Conservation (phyloP, 2,888 invertebrate genomes). For the Parnassius orleans region DNA sequence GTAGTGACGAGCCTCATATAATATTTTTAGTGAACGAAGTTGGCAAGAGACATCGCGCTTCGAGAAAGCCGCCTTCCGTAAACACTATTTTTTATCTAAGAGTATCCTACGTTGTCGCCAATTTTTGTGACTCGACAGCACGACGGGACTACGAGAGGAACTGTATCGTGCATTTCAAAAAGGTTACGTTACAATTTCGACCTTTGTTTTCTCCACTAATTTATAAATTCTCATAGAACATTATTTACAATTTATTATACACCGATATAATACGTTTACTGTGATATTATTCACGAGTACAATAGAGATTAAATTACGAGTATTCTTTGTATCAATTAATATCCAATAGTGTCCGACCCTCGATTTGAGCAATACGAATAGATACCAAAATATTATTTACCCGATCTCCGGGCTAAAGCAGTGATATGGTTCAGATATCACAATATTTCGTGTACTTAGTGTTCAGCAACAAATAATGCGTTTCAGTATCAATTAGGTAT, state of each 20-base stretch:
- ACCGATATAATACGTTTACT: constrained; percentile 45
- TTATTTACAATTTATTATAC: constrained; percentile 55
- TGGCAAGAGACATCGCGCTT: constrained; percentile 55
- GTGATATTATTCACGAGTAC: constrained; percentile 36
- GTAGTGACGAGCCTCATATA: constrained; percentile 54
- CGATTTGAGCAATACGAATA: constrained; percentile 72
- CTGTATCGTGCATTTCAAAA: constrained; percentile 75
- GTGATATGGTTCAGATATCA: constrained; percentile 74
- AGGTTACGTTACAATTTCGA: constrained; percentile 69
- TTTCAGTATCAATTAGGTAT: neutral
- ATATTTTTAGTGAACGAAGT: constrained; percentile 50
- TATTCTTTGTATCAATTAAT: constrained; percentile 50
- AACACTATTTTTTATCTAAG: constrained; percentile 40
- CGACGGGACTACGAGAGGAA: constrained; percentile 76
- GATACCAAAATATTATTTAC: constrained; percentile 68
- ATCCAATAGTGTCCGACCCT: constrained; percentile 55
- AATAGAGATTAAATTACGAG: constrained; percentile 46
- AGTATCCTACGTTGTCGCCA: constrained; percentile 47
- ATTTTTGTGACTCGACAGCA: constrained; percentile 66
- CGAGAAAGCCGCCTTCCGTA: constrained; percentile 57
- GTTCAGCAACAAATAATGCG: constrained; percentile 27
- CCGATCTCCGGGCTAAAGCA: constrained; percentile 54
- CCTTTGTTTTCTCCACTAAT: constrained; percentile 48
- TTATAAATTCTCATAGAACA: constrained; percentile 46
- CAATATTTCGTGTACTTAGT: constrained; percentile 44